Percentiles rank a stretch among this genome's conserved stretches.
Evolutionary conservation across 1,140 invertebrate genomes (phyloP).

Genomic region (Cydia pomonella): DNA sequence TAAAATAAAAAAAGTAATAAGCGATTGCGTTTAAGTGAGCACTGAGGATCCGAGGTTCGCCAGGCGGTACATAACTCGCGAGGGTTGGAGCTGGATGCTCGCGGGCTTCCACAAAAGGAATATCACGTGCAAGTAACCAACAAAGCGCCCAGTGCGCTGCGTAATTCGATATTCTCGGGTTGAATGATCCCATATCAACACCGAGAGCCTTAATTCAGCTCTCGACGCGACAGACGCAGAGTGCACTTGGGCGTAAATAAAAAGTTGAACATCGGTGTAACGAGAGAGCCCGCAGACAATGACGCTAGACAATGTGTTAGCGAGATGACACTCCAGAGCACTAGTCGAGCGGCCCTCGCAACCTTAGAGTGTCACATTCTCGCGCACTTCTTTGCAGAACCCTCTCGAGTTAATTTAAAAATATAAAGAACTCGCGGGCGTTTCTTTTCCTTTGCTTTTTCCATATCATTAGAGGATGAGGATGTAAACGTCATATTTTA

Average conservation of each 20-base stretch:
- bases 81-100: slow-evolving; percentile 7
- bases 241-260: slow-evolving; percentile 79
- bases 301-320: slow-evolving; percentile 74
- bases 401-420: slow-evolving; percentile 32
- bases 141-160: slow-evolving; percentile 72
- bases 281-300: slow-evolving; percentile 69
- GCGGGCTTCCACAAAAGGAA: slow-evolving; percentile 54
- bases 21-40: slow-evolving; percentile 30
- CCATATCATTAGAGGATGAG: slow-evolving; percentile 4
- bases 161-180: slow-evolving; percentile 77
- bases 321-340: slow-evolving; percentile 67
- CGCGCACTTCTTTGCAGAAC: slow-evolving; percentile 40
- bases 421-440: slow-evolving; percentile 36
- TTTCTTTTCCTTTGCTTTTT: slow-evolving; percentile 3
- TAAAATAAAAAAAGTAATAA: slow-evolving; percentile 34
- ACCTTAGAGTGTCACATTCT: slow-evolving; percentile 47
- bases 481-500: not conserved
- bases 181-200: slow-evolving; percentile 80
- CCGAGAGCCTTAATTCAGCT: slow-evolving; percentile 76
- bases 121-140: slow-evolving; percentile 74
- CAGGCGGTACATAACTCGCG: slow-evolving; percentile 21
- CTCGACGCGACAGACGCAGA: slow-evolving; percentile 71
- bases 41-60: not conserved
- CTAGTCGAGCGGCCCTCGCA: slow-evolving; percentile 56
- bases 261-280: slow-evolving; percentile 76